These are phyloP conservation scores for Eubucco bourcierii DNA, from an alignment of 2,113 vertebrate species.

Conservation along the genomic window DNA sequence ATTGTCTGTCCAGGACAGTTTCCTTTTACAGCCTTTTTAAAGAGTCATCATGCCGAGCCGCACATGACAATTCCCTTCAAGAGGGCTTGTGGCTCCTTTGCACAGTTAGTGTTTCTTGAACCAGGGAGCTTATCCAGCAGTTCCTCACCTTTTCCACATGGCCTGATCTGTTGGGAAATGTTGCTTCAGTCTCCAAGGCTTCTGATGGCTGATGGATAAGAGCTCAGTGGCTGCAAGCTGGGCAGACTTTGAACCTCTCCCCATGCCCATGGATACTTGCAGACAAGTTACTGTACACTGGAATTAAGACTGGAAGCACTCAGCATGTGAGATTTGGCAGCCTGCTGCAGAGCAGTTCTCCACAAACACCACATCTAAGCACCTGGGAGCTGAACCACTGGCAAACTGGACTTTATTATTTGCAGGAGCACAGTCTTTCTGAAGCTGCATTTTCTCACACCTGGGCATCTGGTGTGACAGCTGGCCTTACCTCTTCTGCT, in stretches of 20 bases:
- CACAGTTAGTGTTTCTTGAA: conserved; percentile 33
- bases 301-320: not conserved
- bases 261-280: not conserved
- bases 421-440: not conserved
- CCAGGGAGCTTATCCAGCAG: not conserved
- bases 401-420: not conserved
- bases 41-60: conserved; percentile 82
- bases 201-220: conserved; percentile 47
- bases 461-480: not conserved
- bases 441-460: not conserved
- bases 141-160: conserved; percentile 54
- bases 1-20: conserved; percentile 77
- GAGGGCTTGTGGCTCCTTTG: conserved; percentile 17
- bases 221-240: not conserved
- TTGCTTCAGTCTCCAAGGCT: not conserved
- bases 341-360: not conserved
- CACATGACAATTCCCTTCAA: conserved; percentile 78
- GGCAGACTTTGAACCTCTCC: conserved; percentile 38
- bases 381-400: not conserved
- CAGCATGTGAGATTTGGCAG: not conserved
- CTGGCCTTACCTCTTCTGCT: not conserved
- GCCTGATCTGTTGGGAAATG: conserved; percentile 30
- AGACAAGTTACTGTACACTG: not conserved
- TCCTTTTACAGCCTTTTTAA: conserved; percentile 93
- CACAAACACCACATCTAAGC: fast-evolving